phyloP scores from a whole-genome alignment of 2,888 invertebrate species.

The Aspidiotus rigidus region DNA sequence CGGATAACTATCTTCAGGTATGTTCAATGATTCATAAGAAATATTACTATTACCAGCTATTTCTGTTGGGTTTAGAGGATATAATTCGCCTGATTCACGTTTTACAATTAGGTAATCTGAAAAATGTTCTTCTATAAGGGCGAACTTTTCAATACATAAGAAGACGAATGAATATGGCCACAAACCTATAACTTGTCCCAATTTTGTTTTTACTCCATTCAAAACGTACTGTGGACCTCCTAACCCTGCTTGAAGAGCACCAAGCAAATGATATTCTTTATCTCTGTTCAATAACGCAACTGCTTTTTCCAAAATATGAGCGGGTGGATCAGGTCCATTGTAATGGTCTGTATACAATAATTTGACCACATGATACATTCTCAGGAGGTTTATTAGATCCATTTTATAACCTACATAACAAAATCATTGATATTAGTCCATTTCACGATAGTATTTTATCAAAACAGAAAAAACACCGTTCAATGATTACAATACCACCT shows the following conservation, averaged over 20 bases:
- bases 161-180: background rate
- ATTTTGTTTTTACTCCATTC: conserved; percentile 49
- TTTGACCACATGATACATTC: conserved; percentile 51
- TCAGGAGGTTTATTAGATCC: conserved; percentile 47
- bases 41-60: background rate
- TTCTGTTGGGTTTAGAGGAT: conserved; percentile 40
- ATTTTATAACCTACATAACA: background rate
- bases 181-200: conserved; percentile 51
- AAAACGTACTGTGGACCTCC: conserved; percentile 52
- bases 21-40: background rate
- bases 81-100: conserved; percentile 48
- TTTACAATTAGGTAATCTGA: conserved; percentile 50
- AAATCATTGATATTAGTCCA: background rate
- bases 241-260: conserved; percentile 48
- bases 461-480: background rate
- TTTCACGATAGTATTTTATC: background rate
- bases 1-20: conserved; percentile 13
- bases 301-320: conserved; percentile 44
- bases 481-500: background rate
- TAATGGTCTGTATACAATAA: conserved; percentile 45
- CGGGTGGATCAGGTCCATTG: conserved; percentile 45
- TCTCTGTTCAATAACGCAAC: conserved; percentile 41
- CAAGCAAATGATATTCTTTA: conserved; percentile 45
- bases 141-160: background rate
- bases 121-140: conserved; percentile 37